Evolutionary conservation across 2,797 vertebrate genomes (phyloP).

Genomic region (Knipowitschia caucasica): DNA sequence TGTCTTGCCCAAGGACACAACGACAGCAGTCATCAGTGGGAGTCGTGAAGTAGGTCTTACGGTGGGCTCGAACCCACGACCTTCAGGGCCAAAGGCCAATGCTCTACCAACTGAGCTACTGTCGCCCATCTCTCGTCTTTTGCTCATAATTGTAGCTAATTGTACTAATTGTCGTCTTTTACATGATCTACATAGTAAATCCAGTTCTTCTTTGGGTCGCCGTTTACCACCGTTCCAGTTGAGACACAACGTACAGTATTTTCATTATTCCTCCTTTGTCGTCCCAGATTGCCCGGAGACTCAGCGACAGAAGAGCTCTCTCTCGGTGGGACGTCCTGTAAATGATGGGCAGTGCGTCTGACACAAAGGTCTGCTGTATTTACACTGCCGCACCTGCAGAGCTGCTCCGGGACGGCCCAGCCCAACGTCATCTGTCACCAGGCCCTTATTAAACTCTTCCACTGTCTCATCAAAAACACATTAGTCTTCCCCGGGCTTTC

Average conservation of each 20-base stretch:
- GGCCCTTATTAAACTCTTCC: slow-evolving; percentile 17
- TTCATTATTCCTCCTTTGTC: background rate
- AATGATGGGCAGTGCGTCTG: slow-evolving; percentile 48
- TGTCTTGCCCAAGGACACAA: too few relatives aligned
- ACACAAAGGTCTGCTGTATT: slow-evolving; percentile 49
- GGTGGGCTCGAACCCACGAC: too few relatives aligned
- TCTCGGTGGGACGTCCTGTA: slow-evolving; percentile 47
- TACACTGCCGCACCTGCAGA: slow-evolving; percentile 33
- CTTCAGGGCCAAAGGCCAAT: too few relatives aligned
- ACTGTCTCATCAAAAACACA: slow-evolving; percentile 10
- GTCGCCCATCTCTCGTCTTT: too few relatives aligned
- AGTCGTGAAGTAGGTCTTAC: too few relatives aligned
- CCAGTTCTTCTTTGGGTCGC: too few relatives aligned
- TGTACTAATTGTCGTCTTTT: too few relatives aligned
- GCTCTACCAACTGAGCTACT: too few relatives aligned
- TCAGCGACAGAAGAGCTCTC: background rate
- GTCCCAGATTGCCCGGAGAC: background rate
- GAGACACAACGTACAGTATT: background rate
- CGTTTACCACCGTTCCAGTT: too few relatives aligned
- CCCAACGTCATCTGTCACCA: slow-evolving; percentile 37
- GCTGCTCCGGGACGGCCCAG: slow-evolving; percentile 14
- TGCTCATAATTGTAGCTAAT: too few relatives aligned
- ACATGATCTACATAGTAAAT: too few relatives aligned
- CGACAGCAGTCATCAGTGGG: too few relatives aligned
- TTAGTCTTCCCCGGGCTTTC: slow-evolving; percentile 1